phyloP scores from a whole-genome alignment of 2,797 vertebrate species.

The Carduelis carduelis region DNA sequence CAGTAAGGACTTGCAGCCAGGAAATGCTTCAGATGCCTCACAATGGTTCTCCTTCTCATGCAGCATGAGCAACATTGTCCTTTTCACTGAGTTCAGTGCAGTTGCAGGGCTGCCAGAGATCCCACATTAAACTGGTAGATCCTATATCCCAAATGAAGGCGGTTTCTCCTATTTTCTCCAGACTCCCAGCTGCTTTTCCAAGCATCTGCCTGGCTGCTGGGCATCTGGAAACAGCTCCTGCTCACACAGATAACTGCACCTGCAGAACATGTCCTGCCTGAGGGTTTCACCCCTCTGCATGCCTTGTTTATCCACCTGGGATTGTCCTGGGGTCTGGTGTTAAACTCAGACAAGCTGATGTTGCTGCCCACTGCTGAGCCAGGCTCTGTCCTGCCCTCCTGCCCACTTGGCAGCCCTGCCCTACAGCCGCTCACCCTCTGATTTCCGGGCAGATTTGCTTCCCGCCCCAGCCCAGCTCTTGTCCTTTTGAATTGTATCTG shows the following conservation, averaged over 20 bases:
- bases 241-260: not conserved
- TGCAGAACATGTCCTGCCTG: not conserved
- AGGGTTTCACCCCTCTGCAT: accelerated
- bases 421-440: not conserved
- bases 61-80: not conserved
- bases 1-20: not conserved
- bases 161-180: not conserved
- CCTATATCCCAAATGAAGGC: not conserved
- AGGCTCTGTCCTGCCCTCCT: not conserved
- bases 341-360: not conserved
- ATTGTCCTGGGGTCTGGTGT: not conserved
- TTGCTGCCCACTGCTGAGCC: not conserved
- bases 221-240: not conserved
- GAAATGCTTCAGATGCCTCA: not conserved
- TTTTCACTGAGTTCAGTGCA: not conserved
- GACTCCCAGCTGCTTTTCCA: not conserved
- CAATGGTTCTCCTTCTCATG: not conserved
- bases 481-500: constrained; percentile 58
- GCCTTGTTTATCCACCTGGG: not conserved
- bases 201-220: not conserved
- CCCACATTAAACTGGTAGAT: not conserved
- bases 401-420: not conserved
- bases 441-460: not conserved
- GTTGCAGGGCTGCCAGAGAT: not conserved
- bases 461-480: not conserved